These are phyloP conservation scores for Choristoneura rosaceana DNA, from an alignment of 2,888 invertebrate genomes.

Conservation along the genomic window DNA sequence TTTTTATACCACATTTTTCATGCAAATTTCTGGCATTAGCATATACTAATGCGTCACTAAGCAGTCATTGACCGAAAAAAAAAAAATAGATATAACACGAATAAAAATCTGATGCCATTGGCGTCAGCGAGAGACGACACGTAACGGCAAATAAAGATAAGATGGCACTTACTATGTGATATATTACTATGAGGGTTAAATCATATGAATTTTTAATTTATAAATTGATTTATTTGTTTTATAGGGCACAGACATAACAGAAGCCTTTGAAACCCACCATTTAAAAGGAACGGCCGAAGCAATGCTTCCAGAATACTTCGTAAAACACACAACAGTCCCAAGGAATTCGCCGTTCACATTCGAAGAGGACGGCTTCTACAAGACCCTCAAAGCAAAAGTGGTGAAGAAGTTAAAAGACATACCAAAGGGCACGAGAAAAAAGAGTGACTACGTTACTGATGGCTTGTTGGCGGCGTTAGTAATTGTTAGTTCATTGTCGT, in stretches of 20 bases:
- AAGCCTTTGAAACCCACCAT: constrained; percentile 87
- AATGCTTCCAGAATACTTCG: constrained; percentile 88
- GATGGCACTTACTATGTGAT: too few relatives aligned
- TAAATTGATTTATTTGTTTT: constrained; percentile 53
- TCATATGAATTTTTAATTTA: too few relatives aligned
- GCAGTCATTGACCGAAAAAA: too few relatives aligned
- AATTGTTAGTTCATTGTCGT: constrained; percentile 59
- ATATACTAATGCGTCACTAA: too few relatives aligned
- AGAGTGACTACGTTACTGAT: constrained; percentile 69
- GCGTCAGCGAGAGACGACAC: too few relatives aligned
- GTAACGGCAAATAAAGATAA: too few relatives aligned
- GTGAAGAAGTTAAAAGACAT: constrained; percentile 83
- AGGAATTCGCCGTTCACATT: constrained; percentile 91
- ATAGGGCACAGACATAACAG: constrained; percentile 88
- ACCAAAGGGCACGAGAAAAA: constrained; percentile 63
- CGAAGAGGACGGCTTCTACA: constrained; percentile 91
- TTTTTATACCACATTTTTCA: too few relatives aligned
- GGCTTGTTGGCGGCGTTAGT: constrained; percentile 59
- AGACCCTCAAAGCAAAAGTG: constrained; percentile 88
- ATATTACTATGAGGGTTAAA: too few relatives aligned
- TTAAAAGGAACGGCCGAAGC: constrained; percentile 84
- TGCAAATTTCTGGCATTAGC: too few relatives aligned
- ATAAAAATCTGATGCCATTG: too few relatives aligned
- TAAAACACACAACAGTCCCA: constrained; percentile 86
- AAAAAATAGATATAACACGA: too few relatives aligned